phyloP scores from a whole-genome alignment of 2,888 invertebrate genomes.

The Machimus atricapillus region DNA sequence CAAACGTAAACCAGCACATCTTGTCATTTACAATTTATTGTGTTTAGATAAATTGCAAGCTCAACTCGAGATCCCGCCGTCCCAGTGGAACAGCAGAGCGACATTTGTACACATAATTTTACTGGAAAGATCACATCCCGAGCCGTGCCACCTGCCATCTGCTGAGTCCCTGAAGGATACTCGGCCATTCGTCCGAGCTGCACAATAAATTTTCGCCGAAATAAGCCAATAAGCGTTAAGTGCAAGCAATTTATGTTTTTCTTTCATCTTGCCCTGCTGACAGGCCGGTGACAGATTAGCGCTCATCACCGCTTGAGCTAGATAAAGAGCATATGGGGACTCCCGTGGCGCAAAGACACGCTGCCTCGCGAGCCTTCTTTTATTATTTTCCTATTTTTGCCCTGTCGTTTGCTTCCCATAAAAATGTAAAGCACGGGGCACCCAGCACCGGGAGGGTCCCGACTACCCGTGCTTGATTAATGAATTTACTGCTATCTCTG shows the following conservation, averaged over 20 bases:
- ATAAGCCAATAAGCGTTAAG: constrained; percentile 16
- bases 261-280: background rate
- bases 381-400: constrained; percentile 25
- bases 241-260: background rate
- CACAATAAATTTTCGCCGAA: background rate
- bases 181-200: background rate
- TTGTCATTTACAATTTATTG: background rate
- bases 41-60: background rate
- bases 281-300: constrained; percentile 24
- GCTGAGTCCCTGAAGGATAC: background rate
- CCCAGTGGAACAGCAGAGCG: background rate
- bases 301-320: constrained; percentile 10
- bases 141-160: background rate
- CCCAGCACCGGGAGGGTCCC: background rate
- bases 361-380: background rate
- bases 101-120: background rate
- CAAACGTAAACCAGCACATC: background rate
- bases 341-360: background rate
- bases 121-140: background rate
- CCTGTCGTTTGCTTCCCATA: background rate
- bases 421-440: constrained; percentile 11
- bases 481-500: constrained; percentile 39
- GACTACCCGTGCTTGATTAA: constrained; percentile 15
- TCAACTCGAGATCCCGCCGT: background rate
- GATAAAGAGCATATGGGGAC: constrained; percentile 16